These are phyloP conservation scores for Scrobipalpa costella DNA, from an alignment of 2,888 invertebrate species.

Conservation along the genomic window DNA sequence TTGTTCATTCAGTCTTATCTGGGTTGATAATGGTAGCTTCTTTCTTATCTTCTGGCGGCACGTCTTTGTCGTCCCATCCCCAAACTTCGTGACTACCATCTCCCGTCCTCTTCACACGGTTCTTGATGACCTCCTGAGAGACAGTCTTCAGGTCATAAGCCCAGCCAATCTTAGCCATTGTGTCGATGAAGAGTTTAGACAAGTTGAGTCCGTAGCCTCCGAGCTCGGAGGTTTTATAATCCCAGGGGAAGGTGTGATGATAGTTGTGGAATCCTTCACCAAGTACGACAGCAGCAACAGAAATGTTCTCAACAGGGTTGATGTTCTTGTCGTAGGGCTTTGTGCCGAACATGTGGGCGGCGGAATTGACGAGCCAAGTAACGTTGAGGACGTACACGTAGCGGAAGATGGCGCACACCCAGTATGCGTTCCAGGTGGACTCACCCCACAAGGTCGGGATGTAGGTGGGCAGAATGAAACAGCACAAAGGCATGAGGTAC, in stretches of 20 bases:
- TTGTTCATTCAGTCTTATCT: constrained; percentile 42
- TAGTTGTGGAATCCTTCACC: constrained; percentile 95
- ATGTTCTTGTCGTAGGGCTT: constrained; percentile 88
- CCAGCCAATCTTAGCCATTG: constrained; percentile 90
- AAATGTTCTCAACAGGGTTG: constrained; percentile 85
- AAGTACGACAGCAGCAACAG: constrained; percentile 84
- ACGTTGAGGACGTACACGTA: constrained; percentile 90
- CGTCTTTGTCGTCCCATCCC: constrained; percentile 87
- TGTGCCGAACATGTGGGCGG: constrained; percentile 89
- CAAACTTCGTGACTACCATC: constrained; percentile 87
- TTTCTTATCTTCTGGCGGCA: constrained; percentile 46
- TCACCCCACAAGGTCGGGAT: constrained; percentile 91
- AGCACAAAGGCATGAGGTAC: constrained; percentile 85
- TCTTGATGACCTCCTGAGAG: constrained; percentile 84
- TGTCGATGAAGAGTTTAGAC: constrained; percentile 88
- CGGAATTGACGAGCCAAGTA: constrained; percentile 95
- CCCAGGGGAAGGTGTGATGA: constrained; percentile 92
- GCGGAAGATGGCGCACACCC: constrained; percentile 86
- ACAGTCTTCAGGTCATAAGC: constrained; percentile 93
- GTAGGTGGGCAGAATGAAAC: constrained; percentile 88
- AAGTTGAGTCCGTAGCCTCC: constrained; percentile 86
- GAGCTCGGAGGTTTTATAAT: constrained; percentile 90
- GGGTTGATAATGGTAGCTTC: constrained; percentile 47
- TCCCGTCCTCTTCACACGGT: constrained; percentile 87
- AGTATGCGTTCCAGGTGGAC: constrained; percentile 82